Evolutionary conservation across 2,113 vertebrate genomes (phyloP).

Genomic region (Bungarus multicinctus): DNA sequence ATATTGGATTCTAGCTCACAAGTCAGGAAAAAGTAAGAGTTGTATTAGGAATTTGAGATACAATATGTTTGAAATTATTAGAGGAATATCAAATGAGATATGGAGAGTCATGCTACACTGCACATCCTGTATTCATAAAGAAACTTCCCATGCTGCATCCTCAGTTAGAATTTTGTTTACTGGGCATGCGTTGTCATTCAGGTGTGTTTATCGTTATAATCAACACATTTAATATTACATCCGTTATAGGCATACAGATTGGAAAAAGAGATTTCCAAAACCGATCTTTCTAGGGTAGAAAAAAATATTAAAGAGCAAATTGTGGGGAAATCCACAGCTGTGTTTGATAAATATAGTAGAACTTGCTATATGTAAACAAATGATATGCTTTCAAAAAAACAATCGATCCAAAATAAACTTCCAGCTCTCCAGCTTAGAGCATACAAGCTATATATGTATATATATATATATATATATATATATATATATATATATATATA

Average conservation of each 20-base stretch:
- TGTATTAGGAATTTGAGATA: constrained; percentile 1
- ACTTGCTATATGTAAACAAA: constrained; percentile 39
- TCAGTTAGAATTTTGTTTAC: constrained; percentile 57
- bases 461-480: background rate
- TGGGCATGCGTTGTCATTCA: constrained; percentile 57
- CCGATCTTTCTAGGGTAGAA: constrained; percentile 55
- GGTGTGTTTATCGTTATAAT: constrained; percentile 59
- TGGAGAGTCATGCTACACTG: background rate
- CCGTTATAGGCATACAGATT: background rate
- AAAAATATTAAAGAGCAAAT: constrained; percentile 26
- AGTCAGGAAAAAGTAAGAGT: constrained; percentile 18
- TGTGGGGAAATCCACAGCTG: constrained; percentile 34
- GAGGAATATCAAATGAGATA: background rate
- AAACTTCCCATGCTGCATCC: background rate
- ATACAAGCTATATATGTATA: constrained; percentile 17
- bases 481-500: too few relatives aligned
- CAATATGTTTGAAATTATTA: background rate
- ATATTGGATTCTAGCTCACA: constrained; percentile 58
- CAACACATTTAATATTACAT: constrained; percentile 57
- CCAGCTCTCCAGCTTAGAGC: constrained; percentile 42
- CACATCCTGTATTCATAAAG: background rate
- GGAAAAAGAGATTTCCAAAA: constrained; percentile 49
- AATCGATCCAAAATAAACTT: constrained; percentile 31
- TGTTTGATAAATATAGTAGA: constrained; percentile 21
- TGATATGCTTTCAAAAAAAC: constrained; percentile 43